Evolutionary conservation across 2,113 vertebrate species (phyloP), one percentile per base, ranked within the genome.

Genomic region (Marmota flaviventris): DNA sequence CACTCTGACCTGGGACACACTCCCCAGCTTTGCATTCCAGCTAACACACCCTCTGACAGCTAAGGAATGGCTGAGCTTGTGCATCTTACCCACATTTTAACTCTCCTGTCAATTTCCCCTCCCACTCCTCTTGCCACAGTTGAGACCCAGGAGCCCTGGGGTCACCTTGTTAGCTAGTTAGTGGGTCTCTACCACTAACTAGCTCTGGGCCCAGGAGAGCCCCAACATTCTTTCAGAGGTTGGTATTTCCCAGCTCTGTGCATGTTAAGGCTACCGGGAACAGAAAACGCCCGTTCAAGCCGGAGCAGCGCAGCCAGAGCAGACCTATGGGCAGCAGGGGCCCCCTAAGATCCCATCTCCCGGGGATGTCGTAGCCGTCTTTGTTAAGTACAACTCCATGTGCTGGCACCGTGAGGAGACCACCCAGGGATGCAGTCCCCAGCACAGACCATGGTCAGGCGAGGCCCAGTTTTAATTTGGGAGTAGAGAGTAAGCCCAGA

Each of bases 1-100:
- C n/a, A 4, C 11, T 1, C 8, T 1, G 24, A 27, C 70, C 65
- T 24, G 4, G 17, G 24, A 17, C 8, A 0, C 2, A 39, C 3
- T n/a, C 63, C 14, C 72, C 56, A 24, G 58, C 25, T 39, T 45
- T 9, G 12, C 13, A 0, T 51, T 10, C 8, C 18, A 16, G 58
- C 20, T 25, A 45, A 14, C 8, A 1, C 2, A 65, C 48, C 5
- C 3, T 10, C 70, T 2, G 78, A 53, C 25, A 16, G 4, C 5
- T 51, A 20, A 53, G 22, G 69, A 61, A 18, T 0, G 16, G 20
- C n/a, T 24, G n/a, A 1, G 5, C 42, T 0, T 0, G 9, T 65
- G 32, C 0, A 1, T 25, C 32, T 78, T 24, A n/a, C 18, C 65
- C 29, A 10, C 24, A 34, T 6, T 10, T 32, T 22, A 17, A 27